A percentile compares a stretch with the other conserved stretches of the same genome.
Evolutionary conservation across 2,888 invertebrate genomes (phyloP).

Genomic region (Sericinus montela): DNA sequence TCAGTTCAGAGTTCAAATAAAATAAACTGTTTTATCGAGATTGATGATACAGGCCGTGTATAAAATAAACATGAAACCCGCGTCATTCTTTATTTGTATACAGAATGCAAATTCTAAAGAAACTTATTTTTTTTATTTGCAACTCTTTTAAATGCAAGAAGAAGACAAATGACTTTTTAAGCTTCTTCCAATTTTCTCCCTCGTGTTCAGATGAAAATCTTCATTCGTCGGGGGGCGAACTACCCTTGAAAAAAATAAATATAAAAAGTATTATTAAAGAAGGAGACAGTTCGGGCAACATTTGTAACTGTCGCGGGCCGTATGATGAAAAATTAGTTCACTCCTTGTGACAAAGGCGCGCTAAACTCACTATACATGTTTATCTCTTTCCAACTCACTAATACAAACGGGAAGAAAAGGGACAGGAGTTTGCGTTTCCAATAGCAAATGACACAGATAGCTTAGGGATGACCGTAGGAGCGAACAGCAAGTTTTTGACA

Average conservation of each 20-base stretch:
- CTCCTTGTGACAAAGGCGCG: constrained; percentile 76
- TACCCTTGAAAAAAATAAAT: constrained; percentile 73
- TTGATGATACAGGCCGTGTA: constrained; percentile 8
- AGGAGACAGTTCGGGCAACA: constrained; percentile 78
- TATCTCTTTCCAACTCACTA: constrained; percentile 54
- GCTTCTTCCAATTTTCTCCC: constrained; percentile 66
- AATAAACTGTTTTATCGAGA: constrained; percentile 13
- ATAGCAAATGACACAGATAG: constrained; percentile 78
- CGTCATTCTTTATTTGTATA: background rate
- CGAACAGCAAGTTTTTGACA: constrained; percentile 80
- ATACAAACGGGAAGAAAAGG: constrained; percentile 37
- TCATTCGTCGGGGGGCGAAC: constrained; percentile 66
- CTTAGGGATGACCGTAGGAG: constrained; percentile 80
- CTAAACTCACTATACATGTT: constrained; percentile 66
- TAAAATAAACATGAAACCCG: constrained; percentile 7
- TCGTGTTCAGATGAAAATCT: constrained; percentile 66
- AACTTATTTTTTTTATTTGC: constrained; percentile 31
- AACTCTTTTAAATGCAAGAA: constrained; percentile 48
- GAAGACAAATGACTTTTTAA: constrained; percentile 67
- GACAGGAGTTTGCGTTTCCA: constrained; percentile 65
- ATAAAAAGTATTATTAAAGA: constrained; percentile 80
- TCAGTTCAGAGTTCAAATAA: constrained; percentile 18
- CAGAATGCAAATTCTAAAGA: constrained; percentile 3
- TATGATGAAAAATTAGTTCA: constrained; percentile 81
- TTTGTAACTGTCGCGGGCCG: constrained; percentile 79